Conservation (phyloP, 2,113 vertebrate genomes). For the Ptilonorhynchus violaceus region DNA sequence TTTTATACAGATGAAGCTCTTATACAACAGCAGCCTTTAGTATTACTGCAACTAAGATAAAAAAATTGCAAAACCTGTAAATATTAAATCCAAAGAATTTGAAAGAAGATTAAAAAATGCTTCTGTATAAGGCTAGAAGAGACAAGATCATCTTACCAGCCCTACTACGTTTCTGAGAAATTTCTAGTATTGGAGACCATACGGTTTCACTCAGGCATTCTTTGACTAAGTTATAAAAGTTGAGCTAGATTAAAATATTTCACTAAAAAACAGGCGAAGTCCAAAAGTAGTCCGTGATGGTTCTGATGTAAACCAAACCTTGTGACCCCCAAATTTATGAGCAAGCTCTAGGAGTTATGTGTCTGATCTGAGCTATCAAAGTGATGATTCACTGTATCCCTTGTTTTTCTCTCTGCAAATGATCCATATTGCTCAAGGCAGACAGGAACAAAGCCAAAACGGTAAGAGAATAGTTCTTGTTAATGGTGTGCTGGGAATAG, state of each 20-base stretch:
- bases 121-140: neutral
- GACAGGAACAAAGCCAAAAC: neutral
- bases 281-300: neutral
- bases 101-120: neutral
- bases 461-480: rapidly evolving
- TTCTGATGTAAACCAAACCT: neutral
- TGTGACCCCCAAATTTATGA: neutral
- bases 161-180: neutral
- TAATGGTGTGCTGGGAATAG: neutral
- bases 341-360: neutral
- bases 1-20: neutral
- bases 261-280: neutral
- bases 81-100: neutral
- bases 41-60: neutral
- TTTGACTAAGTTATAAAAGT: neutral
- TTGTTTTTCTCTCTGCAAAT: neutral
- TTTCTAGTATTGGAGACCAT: neutral
- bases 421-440: neutral
- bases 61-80: neutral
- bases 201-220: neutral
- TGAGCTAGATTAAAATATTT: neutral
- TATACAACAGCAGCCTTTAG: neutral
- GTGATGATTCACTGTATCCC: neutral
- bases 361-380: neutral
- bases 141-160: neutral